A percentile compares a stretch with the other conserved stretches of the same genome.
Conservation (phyloP, 1,140 invertebrate genomes). For the Musca vetustissima region DNA sequence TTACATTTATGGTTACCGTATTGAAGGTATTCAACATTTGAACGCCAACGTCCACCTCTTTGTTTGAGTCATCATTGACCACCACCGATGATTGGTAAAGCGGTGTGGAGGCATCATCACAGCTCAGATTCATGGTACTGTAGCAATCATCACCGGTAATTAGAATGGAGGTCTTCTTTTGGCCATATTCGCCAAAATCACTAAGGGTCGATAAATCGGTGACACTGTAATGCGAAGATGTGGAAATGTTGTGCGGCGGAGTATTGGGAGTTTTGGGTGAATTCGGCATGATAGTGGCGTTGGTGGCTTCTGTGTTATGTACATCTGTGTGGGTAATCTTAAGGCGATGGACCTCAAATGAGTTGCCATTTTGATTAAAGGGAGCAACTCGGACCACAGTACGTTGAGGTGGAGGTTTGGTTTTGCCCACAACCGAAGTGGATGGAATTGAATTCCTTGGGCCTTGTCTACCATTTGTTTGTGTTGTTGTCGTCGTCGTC, state of each 20-base stretch:
- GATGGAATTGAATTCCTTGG: constrained; percentile 31
- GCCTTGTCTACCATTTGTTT: too few species aligned
- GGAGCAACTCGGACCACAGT: constrained; percentile 53
- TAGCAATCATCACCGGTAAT: constrained; percentile 74
- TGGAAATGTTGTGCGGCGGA: constrained; percentile 1
- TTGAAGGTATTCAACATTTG: constrained; percentile 52
- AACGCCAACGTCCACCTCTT: background rate
- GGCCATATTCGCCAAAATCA: constrained; percentile 42
- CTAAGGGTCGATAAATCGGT: constrained; percentile 8
- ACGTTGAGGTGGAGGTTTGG: constrained; percentile 28
- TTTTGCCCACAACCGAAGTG: too few species aligned
- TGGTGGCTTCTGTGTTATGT: background rate
- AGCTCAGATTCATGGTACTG: constrained; percentile 65
- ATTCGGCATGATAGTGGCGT: background rate
- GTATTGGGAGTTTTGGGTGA: constrained; percentile 8
- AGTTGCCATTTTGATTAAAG: constrained; percentile 45
- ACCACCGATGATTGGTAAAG: constrained; percentile 70
- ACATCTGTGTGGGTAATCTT: constrained; percentile 59
- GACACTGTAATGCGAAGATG: constrained; percentile 21
- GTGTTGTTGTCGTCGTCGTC: background rate
- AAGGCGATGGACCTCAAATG: constrained; percentile 60
- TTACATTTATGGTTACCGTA: constrained; percentile 62
- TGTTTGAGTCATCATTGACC: constrained; percentile 58
- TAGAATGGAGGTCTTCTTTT: constrained; percentile 72
- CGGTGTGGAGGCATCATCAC: constrained; percentile 60